phyloP scores from a whole-genome alignment of 2,888 invertebrate species.

The Pyrgus malvae region DNA sequence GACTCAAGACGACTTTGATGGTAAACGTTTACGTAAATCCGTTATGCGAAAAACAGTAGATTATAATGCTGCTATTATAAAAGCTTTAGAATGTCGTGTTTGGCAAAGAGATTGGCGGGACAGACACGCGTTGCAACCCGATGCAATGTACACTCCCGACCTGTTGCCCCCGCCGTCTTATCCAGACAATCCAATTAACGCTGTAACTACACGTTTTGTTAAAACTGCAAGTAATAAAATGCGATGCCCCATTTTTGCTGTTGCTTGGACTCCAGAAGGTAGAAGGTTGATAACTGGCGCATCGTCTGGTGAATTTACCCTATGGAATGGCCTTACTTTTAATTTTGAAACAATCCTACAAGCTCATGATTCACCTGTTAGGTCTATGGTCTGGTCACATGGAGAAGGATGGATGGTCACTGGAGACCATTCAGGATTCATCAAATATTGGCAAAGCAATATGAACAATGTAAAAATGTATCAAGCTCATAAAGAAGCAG shows the following conservation, averaged over 20 bases:
- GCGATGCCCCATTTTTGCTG: constrained; percentile 99
- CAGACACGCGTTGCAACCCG: constrained; percentile 94
- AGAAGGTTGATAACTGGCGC: constrained; percentile 98
- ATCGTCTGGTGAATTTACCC: constrained; percentile 99
- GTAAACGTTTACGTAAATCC: constrained; percentile 96
- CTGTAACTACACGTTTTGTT: constrained; percentile 96
- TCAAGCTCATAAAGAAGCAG: constrained; percentile 99
- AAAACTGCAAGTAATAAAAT: constrained; percentile 99
- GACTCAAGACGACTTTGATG: constrained; percentile 96
- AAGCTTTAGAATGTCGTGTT: constrained; percentile 94
- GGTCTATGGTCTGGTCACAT: constrained; percentile 99
- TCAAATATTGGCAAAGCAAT: constrained; percentile 99
- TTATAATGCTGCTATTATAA: constrained; percentile 97
- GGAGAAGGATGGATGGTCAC: constrained; percentile 99
- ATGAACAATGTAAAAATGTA: constrained; percentile 99
- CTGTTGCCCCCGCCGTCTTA: constrained; percentile 96
- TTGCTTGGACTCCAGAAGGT: constrained; percentile 99
- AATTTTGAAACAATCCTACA: constrained; percentile 99
- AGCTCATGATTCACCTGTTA: constrained; percentile 99
- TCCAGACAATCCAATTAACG: constrained; percentile 97
- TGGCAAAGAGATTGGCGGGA: constrained; percentile 98
- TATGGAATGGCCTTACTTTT: constrained; percentile 99
- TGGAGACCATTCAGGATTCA: constrained; percentile 98
- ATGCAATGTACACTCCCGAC: constrained; percentile 96
- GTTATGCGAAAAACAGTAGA: constrained; percentile 99